Percentiles rank a stretch among this genome's conserved stretches.
These are phyloP conservation scores for Campaea margaritaria DNA, from an alignment of 2,888 invertebrate genomes.

Conservation along the genomic window DNA sequence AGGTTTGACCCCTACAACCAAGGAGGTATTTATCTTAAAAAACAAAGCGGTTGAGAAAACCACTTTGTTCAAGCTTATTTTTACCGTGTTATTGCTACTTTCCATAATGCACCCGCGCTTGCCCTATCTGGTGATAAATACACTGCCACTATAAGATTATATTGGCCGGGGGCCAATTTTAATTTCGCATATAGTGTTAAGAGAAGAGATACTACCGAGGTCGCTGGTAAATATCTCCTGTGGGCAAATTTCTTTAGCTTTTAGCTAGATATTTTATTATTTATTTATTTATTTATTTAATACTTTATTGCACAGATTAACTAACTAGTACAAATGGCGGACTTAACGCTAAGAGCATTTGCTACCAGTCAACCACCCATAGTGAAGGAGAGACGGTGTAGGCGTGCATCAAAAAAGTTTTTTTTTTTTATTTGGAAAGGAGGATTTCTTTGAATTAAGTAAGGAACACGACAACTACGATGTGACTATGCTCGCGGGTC, in stretches of 20 bases:
- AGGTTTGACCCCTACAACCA: too few relatives aligned
- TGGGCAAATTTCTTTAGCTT: constrained; percentile 28
- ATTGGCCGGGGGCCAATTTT: constrained; percentile 77
- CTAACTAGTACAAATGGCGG: too few relatives aligned
- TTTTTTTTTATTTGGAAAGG: too few relatives aligned
- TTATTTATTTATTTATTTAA: constrained; percentile 28
- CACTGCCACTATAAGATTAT: constrained; percentile 66
- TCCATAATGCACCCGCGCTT: constrained; percentile 33
- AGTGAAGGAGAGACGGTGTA: too few relatives aligned
- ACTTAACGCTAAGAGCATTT: too few relatives aligned
- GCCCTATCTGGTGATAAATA: constrained; percentile 60
- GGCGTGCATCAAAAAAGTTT: too few relatives aligned
- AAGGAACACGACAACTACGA: too few relatives aligned
- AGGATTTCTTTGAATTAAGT: too few relatives aligned
- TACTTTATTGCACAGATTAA: too few relatives aligned
- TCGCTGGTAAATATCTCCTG: constrained; percentile 36
- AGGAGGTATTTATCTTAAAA: too few relatives aligned
- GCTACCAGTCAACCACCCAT: too few relatives aligned
- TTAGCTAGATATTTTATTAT: constrained; percentile 29
- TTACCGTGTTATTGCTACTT: constrained; percentile 22
- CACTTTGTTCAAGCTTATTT: constrained; percentile 3
- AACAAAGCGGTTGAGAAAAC: neutral
- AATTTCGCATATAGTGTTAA: constrained; percentile 70
- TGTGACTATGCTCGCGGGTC: too few relatives aligned
- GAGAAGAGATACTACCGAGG: constrained; percentile 56